Evolutionary conservation across 2,113 vertebrate species (phyloP).

Genomic region (Anarrhichthys ocellatus): DNA sequence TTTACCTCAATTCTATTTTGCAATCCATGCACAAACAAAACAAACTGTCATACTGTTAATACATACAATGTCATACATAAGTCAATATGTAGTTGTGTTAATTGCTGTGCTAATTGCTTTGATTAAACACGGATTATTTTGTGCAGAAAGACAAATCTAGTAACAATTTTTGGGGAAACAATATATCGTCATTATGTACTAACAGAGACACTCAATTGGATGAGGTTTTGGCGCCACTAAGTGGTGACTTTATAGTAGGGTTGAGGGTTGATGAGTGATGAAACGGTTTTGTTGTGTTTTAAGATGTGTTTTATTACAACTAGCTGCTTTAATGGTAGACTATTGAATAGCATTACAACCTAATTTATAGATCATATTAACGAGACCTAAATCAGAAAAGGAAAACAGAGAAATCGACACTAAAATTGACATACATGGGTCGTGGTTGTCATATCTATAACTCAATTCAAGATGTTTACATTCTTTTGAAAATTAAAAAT

Average conservation of each 20-base stretch:
- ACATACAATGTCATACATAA: background rate
- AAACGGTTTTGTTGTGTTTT: background rate
- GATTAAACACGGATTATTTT: background rate
- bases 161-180: no score
- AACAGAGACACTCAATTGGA: background rate
- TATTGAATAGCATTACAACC: background rate
- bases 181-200: background rate
- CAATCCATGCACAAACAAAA: background rate
- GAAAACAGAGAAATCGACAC: background rate
- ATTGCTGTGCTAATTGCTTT: background rate
- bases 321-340: background rate
- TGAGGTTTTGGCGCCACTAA: slow-evolving; percentile 51
- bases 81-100: background rate
- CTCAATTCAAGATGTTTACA: background rate
- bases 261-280: background rate
- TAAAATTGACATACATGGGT: background rate
- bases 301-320: background rate
- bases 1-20: background rate
- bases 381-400: background rate
- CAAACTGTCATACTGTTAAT: background rate
- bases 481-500: background rate
- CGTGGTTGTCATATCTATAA: background rate
- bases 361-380: background rate
- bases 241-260: slow-evolving; percentile 48
- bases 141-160: background rate